Base-by-base conservation (phyloP, 2,113 vertebrate species). In the Gymnocephalus cernua region DNA sequence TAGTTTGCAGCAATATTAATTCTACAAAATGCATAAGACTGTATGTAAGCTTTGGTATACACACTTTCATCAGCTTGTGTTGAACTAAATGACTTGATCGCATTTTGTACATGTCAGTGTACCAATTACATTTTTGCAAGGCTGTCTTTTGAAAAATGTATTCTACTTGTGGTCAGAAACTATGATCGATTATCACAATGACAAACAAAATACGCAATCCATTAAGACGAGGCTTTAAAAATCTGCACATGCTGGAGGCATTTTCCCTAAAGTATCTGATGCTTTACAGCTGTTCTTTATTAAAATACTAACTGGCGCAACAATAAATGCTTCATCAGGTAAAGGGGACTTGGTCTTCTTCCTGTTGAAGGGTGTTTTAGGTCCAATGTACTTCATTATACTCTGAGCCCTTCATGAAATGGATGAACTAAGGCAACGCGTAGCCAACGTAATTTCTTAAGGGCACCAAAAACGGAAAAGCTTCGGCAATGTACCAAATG, bases 31-130 rank as follows among this genome's bases (percentile, higher is more conserved):
- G 96, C 96, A 96, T 95, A 95, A 93, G 93, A 95, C 94, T 85
- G 88, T 91, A 94, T 91, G 78, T 87, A 92, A 95, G 96, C 96
- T 97, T 96, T 98, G 97, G 96, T 97, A 95, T 94, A 92, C 89
- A 90, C 88, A 80, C 92, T 84, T 90, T 92, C 71, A 80, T 81
- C 82, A 89, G 80, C 87, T 75, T 59, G 81, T 82, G 77, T 86
- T 77, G 73, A 62, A 91, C 82, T 78, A 58, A 64, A 77, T 21
- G 29, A 87, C 65, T 69, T 51, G 62, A 71, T 76, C n/a, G 18
- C 48, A 47, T 84, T 89, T 80, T 83, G 77, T 82, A 85, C 56
- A 81, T 38, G 69, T 93, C 86, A 86, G 65, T 72, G 77, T 77
- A 54, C 74, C 83, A 76, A 90, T 80, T 82, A 58, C 44, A 64